These are phyloP conservation scores for Esox masquinongy DNA, from an alignment of 2,797 vertebrate species.

Conservation along the genomic window DNA sequence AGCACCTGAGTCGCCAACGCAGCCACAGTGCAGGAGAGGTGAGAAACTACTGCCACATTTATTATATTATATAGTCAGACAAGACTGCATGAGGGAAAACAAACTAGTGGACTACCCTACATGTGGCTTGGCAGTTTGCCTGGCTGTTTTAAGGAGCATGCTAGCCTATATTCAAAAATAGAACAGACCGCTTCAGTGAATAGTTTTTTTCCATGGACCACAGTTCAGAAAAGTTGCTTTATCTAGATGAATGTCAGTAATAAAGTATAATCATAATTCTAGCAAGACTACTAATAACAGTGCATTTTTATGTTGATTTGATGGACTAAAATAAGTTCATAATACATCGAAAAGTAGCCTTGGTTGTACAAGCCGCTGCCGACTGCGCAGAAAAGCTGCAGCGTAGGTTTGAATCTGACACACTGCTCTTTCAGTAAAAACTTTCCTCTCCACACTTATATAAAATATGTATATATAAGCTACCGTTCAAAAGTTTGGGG, in stretches of 20 bases:
- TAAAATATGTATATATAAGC: too few species aligned
- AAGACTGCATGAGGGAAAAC: not conserved
- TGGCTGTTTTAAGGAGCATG: not conserved
- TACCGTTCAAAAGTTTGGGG: too few species aligned
- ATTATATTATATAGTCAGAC: not conserved
- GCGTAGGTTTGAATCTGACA: too few species aligned
- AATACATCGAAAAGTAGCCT: too few species aligned
- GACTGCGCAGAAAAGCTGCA: too few species aligned
- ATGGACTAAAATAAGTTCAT: not conserved
- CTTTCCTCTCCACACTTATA: too few species aligned
- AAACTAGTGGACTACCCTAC: not conserved
- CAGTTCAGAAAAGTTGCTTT: not conserved
- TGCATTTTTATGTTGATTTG: not conserved
- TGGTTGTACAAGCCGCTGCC: too few species aligned
- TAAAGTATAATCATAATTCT: not conserved
- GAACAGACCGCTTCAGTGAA: not conserved
- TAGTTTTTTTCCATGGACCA: not conserved
- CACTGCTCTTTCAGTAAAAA: too few species aligned
- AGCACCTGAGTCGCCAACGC: conserved; percentile 92
- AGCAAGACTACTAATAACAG: not conserved
- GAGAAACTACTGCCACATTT: conserved; percentile 47
- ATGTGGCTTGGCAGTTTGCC: not conserved
- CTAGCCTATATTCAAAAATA: not conserved
- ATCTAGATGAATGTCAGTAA: not conserved
- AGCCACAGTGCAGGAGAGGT: conserved; percentile 98